Evolutionary conservation across 2,113 vertebrate species (phyloP), one percentile per base, ranked within the genome.

Genomic region (Myrmecophaga tridactyla): DNA sequence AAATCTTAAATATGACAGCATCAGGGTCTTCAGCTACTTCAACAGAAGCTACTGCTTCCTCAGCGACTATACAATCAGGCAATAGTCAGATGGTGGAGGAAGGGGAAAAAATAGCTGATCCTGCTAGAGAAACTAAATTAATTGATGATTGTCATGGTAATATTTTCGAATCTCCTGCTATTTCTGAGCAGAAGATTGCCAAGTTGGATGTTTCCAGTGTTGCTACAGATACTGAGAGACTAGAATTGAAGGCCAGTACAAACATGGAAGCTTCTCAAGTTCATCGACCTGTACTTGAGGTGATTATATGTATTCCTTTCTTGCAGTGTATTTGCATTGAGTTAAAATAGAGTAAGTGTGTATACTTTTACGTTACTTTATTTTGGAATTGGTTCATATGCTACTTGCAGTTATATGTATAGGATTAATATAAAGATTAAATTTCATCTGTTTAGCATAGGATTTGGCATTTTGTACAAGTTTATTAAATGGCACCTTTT

Each of bases 161-260:
- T 13, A 0, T 63, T 15, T 51, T 67, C 13, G 98, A 98, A 53
- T 89, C 93, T 92, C 62, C 96, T 95, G 98, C 98, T 96, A 70
- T 98, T 96, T 98, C 98, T 98, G 99, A 99, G 81, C 99, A 98
- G 75, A 99, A 98, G 98, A 99, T 99, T 0, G 99, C 99, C 60
- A 99, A 98, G 76, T 98, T 99, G 95, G 99, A 99, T 93, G 99
- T 99, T 98, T 99, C 99, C 81, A 99, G 98, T 90, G 99, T 99
- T 96, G 99, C 99, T 94, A 98, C 99, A 25, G 99, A 99, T 98
- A 99, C 99, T 0, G 99, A 99, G 95, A 99, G 98, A 94, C 97
- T 99, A 92, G 99, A 99, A 96, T 94, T 99, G 87, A 99, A 99
- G 97, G 97, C 98, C 97, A 97, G 70, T 96, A 39, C 85, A 8